Evolutionary conservation across 2,888 invertebrate genomes (phyloP), one percentile per base, ranked within the genome.

Genomic region (Cephus sareptanus): DNA sequence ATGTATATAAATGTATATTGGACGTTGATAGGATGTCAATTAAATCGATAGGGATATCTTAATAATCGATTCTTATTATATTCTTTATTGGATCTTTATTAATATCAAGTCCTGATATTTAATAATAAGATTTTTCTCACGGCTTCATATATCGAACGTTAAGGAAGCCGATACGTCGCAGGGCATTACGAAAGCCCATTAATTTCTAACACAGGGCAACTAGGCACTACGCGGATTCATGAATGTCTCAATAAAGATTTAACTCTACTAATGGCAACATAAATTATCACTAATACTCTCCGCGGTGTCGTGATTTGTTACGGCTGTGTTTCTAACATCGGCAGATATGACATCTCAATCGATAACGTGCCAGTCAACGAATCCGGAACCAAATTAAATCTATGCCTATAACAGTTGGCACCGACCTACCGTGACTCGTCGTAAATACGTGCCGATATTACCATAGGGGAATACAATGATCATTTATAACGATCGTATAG

Each of bases 301-400:
- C 74, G 35, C 34, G 74, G 74, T 13, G 34, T 74, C 74, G 74
- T 79, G 79, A 82, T 82, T 82, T 81, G 81, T 81, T 74, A 75
- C 75, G 73, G 69, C 71, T 71, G 74, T 78, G 79, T 82, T 78
- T 78, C 78, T 78, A 79, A 75, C 40, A 69, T 75, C 69, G 40
- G 68, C 69, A 40, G 73, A 75, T 74, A 73, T 77, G 77, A 81
- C 81, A 75, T 78, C 80, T 78, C 79, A 79, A 81, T 82, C 77
- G 78, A 80, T 79, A 80, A 79, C 76, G 37, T 77, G 79, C 15
- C 76, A 70, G 78, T 80, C 75, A 75, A 71, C 76, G 79, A 81
- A 73, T 69, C 71, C 73, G 73, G 73, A 80, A 80, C 80, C 80
- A 79, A 77, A 80, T 79, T 79, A 77, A 80, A 77, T 56, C 34